A percentile compares a stretch with the other conserved stretches of the same genome.
Conservation (phyloP, 2,888 invertebrate species). For the Ophion obscuratus region DNA sequence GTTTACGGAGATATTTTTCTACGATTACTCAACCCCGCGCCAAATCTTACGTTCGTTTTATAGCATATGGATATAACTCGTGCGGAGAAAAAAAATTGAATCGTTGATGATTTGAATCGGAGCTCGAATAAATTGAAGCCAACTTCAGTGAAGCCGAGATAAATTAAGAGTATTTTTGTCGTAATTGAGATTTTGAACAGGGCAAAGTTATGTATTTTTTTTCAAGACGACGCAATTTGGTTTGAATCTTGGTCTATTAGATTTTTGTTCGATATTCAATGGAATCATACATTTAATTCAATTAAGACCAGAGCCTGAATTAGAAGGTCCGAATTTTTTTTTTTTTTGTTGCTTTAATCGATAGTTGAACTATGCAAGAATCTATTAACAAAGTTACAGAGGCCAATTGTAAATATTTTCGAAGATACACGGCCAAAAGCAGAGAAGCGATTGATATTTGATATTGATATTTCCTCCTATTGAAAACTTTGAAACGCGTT, state of each 20-base stretch:
- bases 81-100: constrained; percentile 25
- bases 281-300: background rate
- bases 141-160: background rate
- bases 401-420: no score
- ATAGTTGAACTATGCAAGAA: no score
- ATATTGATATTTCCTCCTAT: no score
- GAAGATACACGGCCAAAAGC: no score
- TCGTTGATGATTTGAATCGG: background rate
- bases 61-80: background rate
- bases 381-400: no score
- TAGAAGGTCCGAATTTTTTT: no score
- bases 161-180: background rate
- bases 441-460: no score
- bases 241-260: background rate
- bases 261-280: background rate
- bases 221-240: background rate
- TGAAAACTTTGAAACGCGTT: no score
- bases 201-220: background rate
- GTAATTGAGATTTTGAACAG: background rate
- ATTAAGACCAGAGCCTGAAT: no score
- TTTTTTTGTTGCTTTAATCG: no score
- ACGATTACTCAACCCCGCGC: constrained; percentile 37
- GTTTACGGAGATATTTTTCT: constrained; percentile 45
- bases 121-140: background rate
- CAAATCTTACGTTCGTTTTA: constrained; percentile 15